Evolutionary conservation across 2,113 vertebrate species (phyloP), one percentile per base, ranked within the genome.

Genomic region (Peromyscus maniculatus): DNA sequence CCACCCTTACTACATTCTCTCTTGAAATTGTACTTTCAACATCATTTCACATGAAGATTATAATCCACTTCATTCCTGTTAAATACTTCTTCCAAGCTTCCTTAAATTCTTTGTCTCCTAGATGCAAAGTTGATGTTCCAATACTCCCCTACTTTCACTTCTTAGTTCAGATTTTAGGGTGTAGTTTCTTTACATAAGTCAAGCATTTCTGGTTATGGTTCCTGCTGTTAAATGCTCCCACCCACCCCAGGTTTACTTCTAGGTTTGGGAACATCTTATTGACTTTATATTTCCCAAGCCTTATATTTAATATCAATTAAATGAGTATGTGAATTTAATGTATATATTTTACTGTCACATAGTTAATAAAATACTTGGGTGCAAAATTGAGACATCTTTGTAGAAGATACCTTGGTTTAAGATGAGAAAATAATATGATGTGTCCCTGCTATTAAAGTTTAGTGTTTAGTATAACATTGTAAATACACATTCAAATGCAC

Each of bases 301-400:
- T 88, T 77, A 74, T 43, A 39, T 86, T 82, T 55, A 57, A 17
- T 86, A 64, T 93, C 21, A 77, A 28, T 57, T 91, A 92, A 33
- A 67, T 78, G 11, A 87, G 10, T 64, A 57, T 74, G 17, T 93
- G 22, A 95, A 95, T 89, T 88, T 57, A 69, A 5, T 88, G 16
- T 87, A 10, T 80, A 31, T 28, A 31, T 94, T 75, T 5, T 94
- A 28, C 31, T 91, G 71, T 75, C 26, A 52, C 39, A 55, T 59
- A 15, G 12, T 62, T 95, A 91, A 39, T 89, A 12, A 93, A 67
- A 46, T 87, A 91, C 92, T 22, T 92, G 57, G 89, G 77, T 84
- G 82, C 17, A 94, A 96, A 94, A 2, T 33, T 96, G 87, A 97
- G 86, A 71, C 74, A 24, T 75, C 28, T 69, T 83, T 39, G 3